Base-by-base conservation (phyloP, 2,797 vertebrate genomes). In the Epinephelus awoara region DNA sequence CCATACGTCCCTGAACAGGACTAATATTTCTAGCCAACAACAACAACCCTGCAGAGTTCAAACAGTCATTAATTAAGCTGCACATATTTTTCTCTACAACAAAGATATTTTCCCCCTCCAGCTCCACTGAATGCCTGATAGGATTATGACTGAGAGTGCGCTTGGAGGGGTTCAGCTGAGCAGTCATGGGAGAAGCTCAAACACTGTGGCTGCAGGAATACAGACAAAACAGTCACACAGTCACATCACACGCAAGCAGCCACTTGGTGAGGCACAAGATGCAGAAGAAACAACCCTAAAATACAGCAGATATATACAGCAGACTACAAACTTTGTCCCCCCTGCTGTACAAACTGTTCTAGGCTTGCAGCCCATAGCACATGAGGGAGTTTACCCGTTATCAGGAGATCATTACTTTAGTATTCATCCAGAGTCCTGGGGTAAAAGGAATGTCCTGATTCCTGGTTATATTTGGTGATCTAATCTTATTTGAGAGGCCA, bases 81-180 rank as follows among this genome's bases (percentile, higher is more conserved):
- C 51, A 52, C 51, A 50, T 38, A 54, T 56, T 73, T 76, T 65
- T 61, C 47, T 13, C 64, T 19, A 51, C 67, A 81, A 76, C 75
- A 77, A 66, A 82, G 63, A 65, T 72, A 59, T 87, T 86, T 82
- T 57, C 66, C 72, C 67, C 19, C 64, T 85, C 23, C 59, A 65
- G 77, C 88, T 77, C 79, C 17, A 12, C 64, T 64, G 76, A 83
- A 92, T 80, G 79, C 81, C 85, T 92, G 89, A 92, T 66, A 62
- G 91, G 91, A 95, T 94, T 92, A 94, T 38, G 67, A 76, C 40
- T 18, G 42, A 54, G 72, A 62, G 74, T 70, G 62, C 47, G 62
- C 69, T 82, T 57, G 59, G 54, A 81, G 52, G 69, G 61, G 67
- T 90, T 92, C 87, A 80, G 89, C 84, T 84, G 85, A 88, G 69